Evolutionary conservation across 2,797 vertebrate species (phyloP), one percentile per base, ranked within the genome.

Genomic region (Ctenopoma kingsleyae): DNA sequence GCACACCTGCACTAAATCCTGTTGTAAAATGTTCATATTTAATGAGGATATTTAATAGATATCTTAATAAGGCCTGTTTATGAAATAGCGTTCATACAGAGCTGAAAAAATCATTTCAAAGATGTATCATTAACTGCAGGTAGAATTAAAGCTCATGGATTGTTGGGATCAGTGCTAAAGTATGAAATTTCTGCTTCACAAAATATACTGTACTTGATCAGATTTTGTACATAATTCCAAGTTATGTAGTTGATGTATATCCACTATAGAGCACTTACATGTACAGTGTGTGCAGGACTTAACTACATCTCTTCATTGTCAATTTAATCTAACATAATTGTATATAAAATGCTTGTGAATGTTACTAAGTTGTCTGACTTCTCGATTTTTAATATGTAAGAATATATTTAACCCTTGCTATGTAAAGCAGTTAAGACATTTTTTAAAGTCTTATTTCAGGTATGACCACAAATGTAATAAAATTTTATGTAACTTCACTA

Each of bases 41-140:
- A 93, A 93, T 63, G 67, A 54, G 74, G 50, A 71, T 94, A 93
- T 94, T 93, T 92, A 92, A 89, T 83, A 57, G 73, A 61, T 67
- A 74, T 67, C 17, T 68, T 56, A 70, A 61, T 52, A 80, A 13
- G 16, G 49, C 81, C 32, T 82, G 70, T 81, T 50, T 78, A 86
- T 81, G 46, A 81, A 74, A 76, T 75, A 51, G 67, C 85, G 62
- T 84, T 12, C 35, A 43, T 72, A 57, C 62, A 74, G 74, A 69
- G 40, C 54, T 76, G 76, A 77, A 47, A 49, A 47, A 50, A 60
- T 67, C 13, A 69, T 82, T 71, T 78, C 4, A 72, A 74, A 83
- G 30, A 69, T 76, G 40, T 43, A 43, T 60, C 8, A 13, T 58
- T 62, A 57, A 32, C 41, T 66, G 49, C 66, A 70, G 47, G 52